Conservation (phyloP, 2,888 invertebrate species). For the Melanargia galathea region DNA sequence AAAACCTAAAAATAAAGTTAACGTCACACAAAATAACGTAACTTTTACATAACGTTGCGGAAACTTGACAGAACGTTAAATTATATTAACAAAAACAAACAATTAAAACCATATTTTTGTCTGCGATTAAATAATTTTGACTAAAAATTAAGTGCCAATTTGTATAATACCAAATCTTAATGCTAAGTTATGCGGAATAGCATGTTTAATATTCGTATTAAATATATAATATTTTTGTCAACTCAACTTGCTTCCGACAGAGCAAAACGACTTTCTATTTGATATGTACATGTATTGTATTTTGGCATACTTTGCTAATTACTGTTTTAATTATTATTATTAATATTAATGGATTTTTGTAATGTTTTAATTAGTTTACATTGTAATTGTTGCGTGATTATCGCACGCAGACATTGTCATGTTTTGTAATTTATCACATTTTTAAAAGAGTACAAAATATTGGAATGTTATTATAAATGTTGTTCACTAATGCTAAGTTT, state of each 20-base stretch:
- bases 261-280: conserved; percentile 59
- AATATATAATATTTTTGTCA: no score
- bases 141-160: conserved; percentile 13
- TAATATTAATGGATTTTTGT: conserved; percentile 73
- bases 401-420: conserved; percentile 63
- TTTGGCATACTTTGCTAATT: conserved; percentile 71
- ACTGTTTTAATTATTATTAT: conserved; percentile 67
- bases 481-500: conserved; percentile 78
- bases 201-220: no score
- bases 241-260: conserved; percentile 42
- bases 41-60: no score
- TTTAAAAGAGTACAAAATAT: conserved; percentile 81
- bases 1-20: no score
- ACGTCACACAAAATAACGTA: no score
- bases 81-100: neutral
- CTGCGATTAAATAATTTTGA: neutral
- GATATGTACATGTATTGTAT: conserved; percentile 57
- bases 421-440: conserved; percentile 82
- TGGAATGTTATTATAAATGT: conserved; percentile 80
- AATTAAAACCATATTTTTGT: neutral
- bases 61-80: no score
- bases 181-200: neutral
- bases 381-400: conserved; percentile 77
- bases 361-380: conserved; percentile 80
- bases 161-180: conserved; percentile 16